A percentile compares a stretch with the other conserved stretches of the same genome.
These are phyloP conservation scores for Limenitis camilla DNA, from an alignment of 2,888 invertebrate species.

Conservation along the genomic window DNA sequence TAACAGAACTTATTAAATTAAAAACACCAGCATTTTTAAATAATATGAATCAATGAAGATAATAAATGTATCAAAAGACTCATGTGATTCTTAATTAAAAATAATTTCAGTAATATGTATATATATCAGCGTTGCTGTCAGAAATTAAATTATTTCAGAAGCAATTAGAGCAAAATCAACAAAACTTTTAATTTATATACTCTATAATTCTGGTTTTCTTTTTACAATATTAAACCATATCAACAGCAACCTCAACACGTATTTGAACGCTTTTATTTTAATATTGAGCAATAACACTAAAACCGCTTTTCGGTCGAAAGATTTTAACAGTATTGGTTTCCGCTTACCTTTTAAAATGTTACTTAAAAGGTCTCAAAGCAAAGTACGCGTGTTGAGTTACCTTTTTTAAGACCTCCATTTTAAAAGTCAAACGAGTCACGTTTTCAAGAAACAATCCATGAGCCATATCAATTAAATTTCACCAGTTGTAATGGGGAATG, in stretches of 20 bases:
- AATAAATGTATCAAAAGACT: no score
- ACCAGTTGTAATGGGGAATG: conserved; percentile 40
- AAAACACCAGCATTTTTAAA: no score
- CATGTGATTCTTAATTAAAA: no score
- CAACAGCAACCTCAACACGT: not conserved
- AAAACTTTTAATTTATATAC: no score
- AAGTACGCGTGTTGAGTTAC: conserved; percentile 22
- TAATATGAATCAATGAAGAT: no score
- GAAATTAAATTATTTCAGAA: no score
- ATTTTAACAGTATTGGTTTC: conserved; percentile 17
- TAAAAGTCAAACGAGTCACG: conserved; percentile 25
- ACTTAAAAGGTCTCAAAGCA: conserved; percentile 17
- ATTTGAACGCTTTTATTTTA: not conserved
- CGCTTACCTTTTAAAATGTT: conserved; percentile 19
- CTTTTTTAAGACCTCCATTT: conserved; percentile 21
- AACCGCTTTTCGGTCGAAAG: conserved; percentile 2
- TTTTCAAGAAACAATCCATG: conserved; percentile 17
- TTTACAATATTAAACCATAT: no score
- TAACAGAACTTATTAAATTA: no score
- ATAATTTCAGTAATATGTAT: no score
- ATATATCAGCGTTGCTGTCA: no score
- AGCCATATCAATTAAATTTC: conserved; percentile 40
- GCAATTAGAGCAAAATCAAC: no score
- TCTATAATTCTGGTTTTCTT: no score
- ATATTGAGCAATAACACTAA: not conserved